These are phyloP conservation scores for Oryctolagus cuniculus DNA, from an alignment of 2,113 vertebrate genomes.

Conservation along the genomic window mOryCun1.1 NC_091433.1:128214501-128215000, in stretches of 20 bases:
- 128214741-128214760: slow-evolving; percentile 37
- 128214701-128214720: neutral
- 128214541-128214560: neutral
- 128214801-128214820: neutral
- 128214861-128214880: neutral
- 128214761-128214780: slow-evolving; percentile 36
- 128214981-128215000: neutral
- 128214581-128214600: neutral
- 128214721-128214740: neutral
- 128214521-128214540: neutral
- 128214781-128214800: neutral
- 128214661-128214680: neutral
- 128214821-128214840: neutral
- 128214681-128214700: slow-evolving; percentile 49
- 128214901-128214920: neutral
- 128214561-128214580: neutral
- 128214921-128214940: neutral
- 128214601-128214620: neutral
- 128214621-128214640: neutral
- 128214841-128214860: neutral
- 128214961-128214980: neutral
- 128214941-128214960: neutral
- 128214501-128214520: neutral
- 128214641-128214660: neutral
- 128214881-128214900: slow-evolving; percentile 1